phyloP scores from a whole-genome alignment of 2,113 vertebrate species.

The Polypterus senegalus region DNA sequence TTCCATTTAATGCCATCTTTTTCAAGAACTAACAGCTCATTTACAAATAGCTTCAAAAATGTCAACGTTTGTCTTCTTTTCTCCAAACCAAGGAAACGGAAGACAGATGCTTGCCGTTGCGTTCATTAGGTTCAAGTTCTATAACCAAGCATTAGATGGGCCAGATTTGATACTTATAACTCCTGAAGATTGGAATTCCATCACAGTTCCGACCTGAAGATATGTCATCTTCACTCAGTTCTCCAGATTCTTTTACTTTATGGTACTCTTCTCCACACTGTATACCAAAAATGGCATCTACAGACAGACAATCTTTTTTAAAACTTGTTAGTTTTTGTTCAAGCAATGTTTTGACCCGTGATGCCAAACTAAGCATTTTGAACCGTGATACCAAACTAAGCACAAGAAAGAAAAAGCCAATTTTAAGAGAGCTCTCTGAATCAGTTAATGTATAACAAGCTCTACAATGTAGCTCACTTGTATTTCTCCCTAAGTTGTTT shows the following conservation, averaged over 20 bases:
- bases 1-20: constrained; percentile 11
- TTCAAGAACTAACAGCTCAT: constrained; percentile 8
- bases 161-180: constrained; percentile 16
- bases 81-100: constrained; percentile 20
- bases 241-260: constrained; percentile 5
- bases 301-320: background rate
- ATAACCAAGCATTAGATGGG: constrained; percentile 17
- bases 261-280: constrained; percentile 14
- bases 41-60: constrained; percentile 16
- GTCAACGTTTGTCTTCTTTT: constrained; percentile 17
- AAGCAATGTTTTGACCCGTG: too few species aligned
- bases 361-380: too few species aligned
- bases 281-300: constrained; percentile 8
- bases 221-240: constrained; percentile 11
- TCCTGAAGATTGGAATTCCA: constrained; percentile 20
- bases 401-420: background rate
- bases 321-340: too few species aligned
- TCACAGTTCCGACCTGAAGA: constrained; percentile 21
- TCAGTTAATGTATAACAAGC: background rate
- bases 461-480: background rate
- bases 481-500: background rate
- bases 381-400: background rate
- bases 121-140: constrained; percentile 11
- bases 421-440: background rate
- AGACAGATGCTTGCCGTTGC: constrained; percentile 9